Evolutionary conservation across 1,140 invertebrate species (phyloP).

Genomic region (roundworm (Caenorhabditis elegans)): DNA sequence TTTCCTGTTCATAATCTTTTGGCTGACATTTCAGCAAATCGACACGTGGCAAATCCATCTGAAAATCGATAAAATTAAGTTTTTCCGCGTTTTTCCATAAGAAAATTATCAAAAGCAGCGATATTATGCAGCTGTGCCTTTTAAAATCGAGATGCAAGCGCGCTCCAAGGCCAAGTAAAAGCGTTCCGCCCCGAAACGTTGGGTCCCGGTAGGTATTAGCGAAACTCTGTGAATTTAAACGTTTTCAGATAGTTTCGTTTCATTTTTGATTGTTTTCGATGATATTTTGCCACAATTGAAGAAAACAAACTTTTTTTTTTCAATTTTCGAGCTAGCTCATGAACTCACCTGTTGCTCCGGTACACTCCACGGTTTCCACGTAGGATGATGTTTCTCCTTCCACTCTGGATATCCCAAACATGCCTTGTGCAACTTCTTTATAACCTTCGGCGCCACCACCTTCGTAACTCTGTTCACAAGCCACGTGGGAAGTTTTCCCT

Average conservation of each 20-base stretch:
- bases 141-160: too few relatives aligned
- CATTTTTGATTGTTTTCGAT: too few relatives aligned
- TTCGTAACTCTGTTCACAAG: conserved; percentile 84
- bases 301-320: neutral
- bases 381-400: conserved; percentile 78
- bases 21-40: conserved; percentile 44
- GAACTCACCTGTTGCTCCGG: conserved; percentile 76
- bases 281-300: too few relatives aligned
- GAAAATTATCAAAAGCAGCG: too few relatives aligned
- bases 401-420: conserved; percentile 77
- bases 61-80: too few relatives aligned
- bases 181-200: too few relatives aligned
- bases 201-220: too few relatives aligned
- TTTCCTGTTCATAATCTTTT: conserved; percentile 47
- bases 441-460: conserved; percentile 80
- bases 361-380: conserved; percentile 81
- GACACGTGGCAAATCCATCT: conserved; percentile 38
- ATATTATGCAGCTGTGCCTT: too few relatives aligned
- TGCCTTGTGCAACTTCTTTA: conserved; percentile 80
- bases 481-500: conserved; percentile 82
- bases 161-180: too few relatives aligned
- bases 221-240: too few relatives aligned
- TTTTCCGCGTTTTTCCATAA: too few relatives aligned
- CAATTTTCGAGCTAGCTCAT: neutral
- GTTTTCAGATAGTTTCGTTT: too few relatives aligned